Evolutionary conservation across 2,797 vertebrate species (phyloP).

Genomic region (Columba guinea): DNA sequence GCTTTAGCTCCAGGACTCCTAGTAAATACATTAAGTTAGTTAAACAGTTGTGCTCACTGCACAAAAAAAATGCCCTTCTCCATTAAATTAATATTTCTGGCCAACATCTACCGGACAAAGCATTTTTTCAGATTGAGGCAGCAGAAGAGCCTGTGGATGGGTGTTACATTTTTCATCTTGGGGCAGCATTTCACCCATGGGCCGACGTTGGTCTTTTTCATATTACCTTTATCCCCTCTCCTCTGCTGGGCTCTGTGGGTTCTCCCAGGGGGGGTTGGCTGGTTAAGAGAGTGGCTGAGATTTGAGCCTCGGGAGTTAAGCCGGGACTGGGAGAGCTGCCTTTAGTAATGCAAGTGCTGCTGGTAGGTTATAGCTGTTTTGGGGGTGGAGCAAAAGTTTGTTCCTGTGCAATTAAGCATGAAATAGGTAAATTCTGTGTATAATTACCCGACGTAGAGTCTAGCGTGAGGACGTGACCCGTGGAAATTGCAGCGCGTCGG

Average conservation of each 20-base stretch:
- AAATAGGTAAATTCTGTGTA: constrained; percentile 65
- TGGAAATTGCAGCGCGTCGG: background rate
- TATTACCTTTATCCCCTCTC: background rate
- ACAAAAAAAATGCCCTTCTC: background rate
- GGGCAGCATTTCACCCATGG: accelerated
- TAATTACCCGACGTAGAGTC: constrained; percentile 22
- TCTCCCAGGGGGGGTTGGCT: background rate
- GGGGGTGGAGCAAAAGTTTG: constrained; percentile 17
- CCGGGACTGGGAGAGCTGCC: background rate
- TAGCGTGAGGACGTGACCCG: background rate
- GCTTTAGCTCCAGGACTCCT: background rate
- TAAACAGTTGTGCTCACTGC: background rate
- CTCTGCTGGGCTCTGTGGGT: background rate
- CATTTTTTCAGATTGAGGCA: background rate
- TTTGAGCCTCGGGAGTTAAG: background rate
- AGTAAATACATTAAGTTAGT: background rate
- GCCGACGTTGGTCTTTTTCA: accelerated
- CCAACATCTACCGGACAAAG: background rate
- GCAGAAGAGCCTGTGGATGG: background rate
- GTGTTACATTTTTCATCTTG: background rate
- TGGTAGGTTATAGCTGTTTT: background rate
- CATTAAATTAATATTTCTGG: background rate
- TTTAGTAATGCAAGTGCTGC: accelerated
- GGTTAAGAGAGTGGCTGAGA: background rate
- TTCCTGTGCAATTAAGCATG: constrained; percentile 56